Conservation (phyloP, 2,113 vertebrate genomes). For the Porphyrio hochstetteri region DNA sequence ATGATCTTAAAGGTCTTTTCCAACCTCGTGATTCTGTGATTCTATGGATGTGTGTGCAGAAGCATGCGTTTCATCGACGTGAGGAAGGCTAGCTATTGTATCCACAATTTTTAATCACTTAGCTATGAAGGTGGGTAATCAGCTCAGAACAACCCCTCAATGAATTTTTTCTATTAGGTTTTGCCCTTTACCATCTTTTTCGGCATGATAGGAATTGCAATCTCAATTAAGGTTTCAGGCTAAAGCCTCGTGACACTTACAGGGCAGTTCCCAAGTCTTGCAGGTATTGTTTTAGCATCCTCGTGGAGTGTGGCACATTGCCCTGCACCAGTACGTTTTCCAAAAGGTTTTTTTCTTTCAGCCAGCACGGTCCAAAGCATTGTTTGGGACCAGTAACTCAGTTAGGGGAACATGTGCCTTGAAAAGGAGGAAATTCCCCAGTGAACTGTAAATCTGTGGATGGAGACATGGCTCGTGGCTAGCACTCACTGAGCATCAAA, state of each 20-base stretch:
- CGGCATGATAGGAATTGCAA: neutral
- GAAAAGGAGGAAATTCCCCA: neutral
- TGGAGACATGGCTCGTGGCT: neutral
- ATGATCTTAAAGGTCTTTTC: too few species aligned
- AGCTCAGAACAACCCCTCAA: neutral
- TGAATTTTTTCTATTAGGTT: neutral
- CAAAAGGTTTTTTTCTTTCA: neutral
- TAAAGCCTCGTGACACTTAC: neutral
- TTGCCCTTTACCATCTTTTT: neutral
- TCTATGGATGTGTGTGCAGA: neutral
- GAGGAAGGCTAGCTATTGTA: neutral
- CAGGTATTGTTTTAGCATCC: neutral
- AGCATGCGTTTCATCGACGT: neutral
- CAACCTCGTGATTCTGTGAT: too few species aligned
- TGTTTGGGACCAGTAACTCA: neutral
- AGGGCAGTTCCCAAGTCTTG: neutral
- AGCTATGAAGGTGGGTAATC: neutral
- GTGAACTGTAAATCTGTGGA: neutral
- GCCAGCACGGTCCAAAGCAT: neutral
- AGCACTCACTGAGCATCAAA: neutral
- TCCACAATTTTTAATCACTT: neutral
- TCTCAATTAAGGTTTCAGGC: neutral
- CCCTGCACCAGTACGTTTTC: neutral
- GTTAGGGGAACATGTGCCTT: neutral
- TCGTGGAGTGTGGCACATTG: neutral